Percentiles rank a stretch among this genome's conserved stretches.
These are phyloP conservation scores for Actenoides lindsayi DNA, from an alignment of 2,113 vertebrate species.

Conservation along the genomic window DNA sequence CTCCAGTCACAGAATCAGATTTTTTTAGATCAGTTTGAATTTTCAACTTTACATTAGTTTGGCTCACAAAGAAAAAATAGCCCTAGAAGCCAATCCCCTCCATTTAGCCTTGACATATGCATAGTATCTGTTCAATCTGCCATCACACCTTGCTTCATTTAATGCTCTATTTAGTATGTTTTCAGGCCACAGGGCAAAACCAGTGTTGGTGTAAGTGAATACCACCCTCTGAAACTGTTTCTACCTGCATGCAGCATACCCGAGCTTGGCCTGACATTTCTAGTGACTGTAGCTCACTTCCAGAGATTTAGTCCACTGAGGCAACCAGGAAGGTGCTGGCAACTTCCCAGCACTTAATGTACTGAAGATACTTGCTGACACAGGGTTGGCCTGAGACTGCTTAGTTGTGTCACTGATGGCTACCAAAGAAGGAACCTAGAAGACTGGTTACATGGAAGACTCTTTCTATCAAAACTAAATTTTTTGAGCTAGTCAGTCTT, in stretches of 20 bases:
- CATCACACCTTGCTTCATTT: neutral
- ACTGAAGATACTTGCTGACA: neutral
- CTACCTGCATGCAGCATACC: neutral
- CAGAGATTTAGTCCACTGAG: neutral
- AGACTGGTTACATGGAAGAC: neutral
- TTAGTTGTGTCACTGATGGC: neutral
- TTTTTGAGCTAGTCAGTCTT: neutral
- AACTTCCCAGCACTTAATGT: neutral
- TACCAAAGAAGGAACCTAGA: neutral
- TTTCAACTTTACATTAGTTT: neutral
- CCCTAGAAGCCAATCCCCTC: neutral
- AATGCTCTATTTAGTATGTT: neutral
- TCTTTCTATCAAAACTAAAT: neutral
- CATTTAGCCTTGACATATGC: neutral
- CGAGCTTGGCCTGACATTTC: neutral
- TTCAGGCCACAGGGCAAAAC: neutral
- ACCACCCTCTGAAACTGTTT: neutral
- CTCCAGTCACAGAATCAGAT: neutral
- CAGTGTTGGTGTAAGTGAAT: neutral
- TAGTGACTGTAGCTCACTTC: neutral
- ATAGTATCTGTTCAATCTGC: neutral
- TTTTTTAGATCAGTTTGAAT: neutral
- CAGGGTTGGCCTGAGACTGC: neutral
- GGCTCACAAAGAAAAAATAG: neutral
- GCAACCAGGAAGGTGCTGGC: neutral